phyloP scores from a whole-genome alignment of 1,140 invertebrate genomes.

The Habropoda laboriosa region DNA sequence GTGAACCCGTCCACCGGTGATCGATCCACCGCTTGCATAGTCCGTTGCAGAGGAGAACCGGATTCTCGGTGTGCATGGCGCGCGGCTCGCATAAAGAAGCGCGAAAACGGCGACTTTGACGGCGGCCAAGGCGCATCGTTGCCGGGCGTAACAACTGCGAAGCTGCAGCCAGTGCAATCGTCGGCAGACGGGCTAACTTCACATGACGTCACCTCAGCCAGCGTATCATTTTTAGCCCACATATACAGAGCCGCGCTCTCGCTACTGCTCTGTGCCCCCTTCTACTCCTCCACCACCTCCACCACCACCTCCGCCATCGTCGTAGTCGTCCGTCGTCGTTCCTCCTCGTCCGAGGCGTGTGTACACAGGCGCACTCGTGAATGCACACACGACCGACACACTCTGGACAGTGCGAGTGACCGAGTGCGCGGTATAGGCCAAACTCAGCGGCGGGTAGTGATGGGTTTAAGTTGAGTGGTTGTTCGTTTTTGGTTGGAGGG shows the following conservation, averaged over 20 bases:
- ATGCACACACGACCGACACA: constrained; percentile 36
- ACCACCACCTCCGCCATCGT: background rate
- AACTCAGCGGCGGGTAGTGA: constrained; percentile 32
- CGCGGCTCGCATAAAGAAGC: constrained; percentile 33
- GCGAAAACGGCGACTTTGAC: constrained; percentile 35
- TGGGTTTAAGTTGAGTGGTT: background rate
- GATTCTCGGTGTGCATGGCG: constrained; percentile 36
- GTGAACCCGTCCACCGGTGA: constrained; percentile 23
- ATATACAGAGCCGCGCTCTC: constrained; percentile 46
- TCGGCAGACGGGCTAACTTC: constrained; percentile 59
- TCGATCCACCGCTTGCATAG: constrained; percentile 18
- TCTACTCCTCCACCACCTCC: too few relatives aligned
- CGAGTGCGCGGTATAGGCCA: constrained; percentile 49
- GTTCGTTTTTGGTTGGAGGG: too few relatives aligned
- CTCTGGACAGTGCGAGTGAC: constrained; percentile 55
- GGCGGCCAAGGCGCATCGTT: constrained; percentile 16
- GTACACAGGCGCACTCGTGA: constrained; percentile 35
- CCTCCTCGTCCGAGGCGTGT: background rate
- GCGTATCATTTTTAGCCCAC: constrained; percentile 74
- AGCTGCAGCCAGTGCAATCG: constrained; percentile 49
- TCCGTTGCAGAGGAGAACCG: constrained; percentile 21
- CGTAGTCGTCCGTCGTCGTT: too few relatives aligned
- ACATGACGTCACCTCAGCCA: constrained; percentile 69
- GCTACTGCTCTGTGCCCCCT: too few relatives aligned
- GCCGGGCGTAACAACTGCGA: constrained; percentile 38